Base-by-base conservation (phyloP, 2,113 vertebrate species). In the Pteropus alecto region DNA sequence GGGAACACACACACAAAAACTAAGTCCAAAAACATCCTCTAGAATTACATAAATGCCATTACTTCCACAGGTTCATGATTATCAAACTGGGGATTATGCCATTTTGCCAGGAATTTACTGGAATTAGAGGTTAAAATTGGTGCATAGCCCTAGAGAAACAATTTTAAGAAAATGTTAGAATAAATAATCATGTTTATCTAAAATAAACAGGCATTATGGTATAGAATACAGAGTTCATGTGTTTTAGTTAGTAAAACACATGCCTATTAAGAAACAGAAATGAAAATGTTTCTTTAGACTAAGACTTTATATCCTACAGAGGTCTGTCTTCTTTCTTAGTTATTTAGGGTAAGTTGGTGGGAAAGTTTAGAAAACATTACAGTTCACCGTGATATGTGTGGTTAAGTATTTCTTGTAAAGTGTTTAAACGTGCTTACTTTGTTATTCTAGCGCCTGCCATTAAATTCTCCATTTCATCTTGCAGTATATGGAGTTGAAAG, bases 351-450 rank as follows among this genome's bases (percentile, higher is more conserved):
- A 95, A 86, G 67, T 54, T 65, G 30, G 43, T 88, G 82, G 71
- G 89, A 96, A 96, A 91, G 71, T 88, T 96, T 77, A 91, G 77
- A 85, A 97, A 96, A 97, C 85, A 94, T 41, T 94, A 78, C 30
- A 43, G 73, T 81, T 85, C 95, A 67, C 24, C 93, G 89, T 97
- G 96, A 97, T 92, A 88, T 65, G 56, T 94, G 67, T 88, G 93
- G 88, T 93, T 91, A 97, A 92, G 89, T 96, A 97, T 97, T 97
- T 98, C 97, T 96, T 95, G 93, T 68, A 93, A 96, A 90, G 61
- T 51, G 35, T 21, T 15, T 46, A 87, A 97, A 95, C 19, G 60
- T 97, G 96, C 86, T 89, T 94, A 93, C 93, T 97, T 94, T 95
- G 92, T 97, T 98, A 94, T 97, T 98, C 67, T 95, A 96, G 89